Base-by-base conservation (phyloP, 1,140 invertebrate species). In the Mamestra configurata region DNA sequence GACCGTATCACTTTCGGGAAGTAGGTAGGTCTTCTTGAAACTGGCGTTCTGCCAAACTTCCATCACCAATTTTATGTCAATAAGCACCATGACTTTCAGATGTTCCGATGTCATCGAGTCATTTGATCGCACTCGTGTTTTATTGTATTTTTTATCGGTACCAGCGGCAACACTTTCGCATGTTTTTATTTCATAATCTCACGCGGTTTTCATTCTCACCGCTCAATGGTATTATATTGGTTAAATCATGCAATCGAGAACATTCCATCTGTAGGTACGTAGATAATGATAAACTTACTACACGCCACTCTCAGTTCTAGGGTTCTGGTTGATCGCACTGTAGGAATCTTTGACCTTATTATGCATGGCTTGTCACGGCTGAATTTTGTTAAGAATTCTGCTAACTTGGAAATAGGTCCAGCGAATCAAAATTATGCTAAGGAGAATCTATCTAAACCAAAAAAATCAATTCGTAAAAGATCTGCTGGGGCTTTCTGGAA, bases 61-160 rank as follows among this genome's bases (percentile, higher is more conserved):
- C 73, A 49, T 76, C 55, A 61, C 40, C 13, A 64, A 49, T 76
- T 76, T 76, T 76, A 49, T 64, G 22, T 35, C 73, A 35, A 76
- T 76, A 59, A 37, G 57, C 40, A 57, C 57, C 73, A 49, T 64
- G 73, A 76, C 73, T 46, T 61, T 76, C 43, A 76, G 22, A 75
- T 61, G 57, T 76, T 76, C 22, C 40, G n/a, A 64, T 76, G 73
- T 76, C 73, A 76, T 43, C 73, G 73, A 20, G 27, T 20, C 4
- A 59, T 43, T 57, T 40, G 55, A 76, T 76, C 13, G 35, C 22
- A 40, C 53, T 61, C 11, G n/a, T 76, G 37, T 37, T 53, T 53
- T 71, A 71, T 71, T 71, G 15, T 18, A 35, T 51, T 71, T 20
- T 53, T 53, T 49, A 49, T 43, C 13, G 22, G 37, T 49, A 18